A percentile compares a stretch with the other conserved stretches of the same genome.
Evolutionary conservation across 2,888 invertebrate species (phyloP).

Genomic region (Drosophila nr. perissopoda): DNA sequence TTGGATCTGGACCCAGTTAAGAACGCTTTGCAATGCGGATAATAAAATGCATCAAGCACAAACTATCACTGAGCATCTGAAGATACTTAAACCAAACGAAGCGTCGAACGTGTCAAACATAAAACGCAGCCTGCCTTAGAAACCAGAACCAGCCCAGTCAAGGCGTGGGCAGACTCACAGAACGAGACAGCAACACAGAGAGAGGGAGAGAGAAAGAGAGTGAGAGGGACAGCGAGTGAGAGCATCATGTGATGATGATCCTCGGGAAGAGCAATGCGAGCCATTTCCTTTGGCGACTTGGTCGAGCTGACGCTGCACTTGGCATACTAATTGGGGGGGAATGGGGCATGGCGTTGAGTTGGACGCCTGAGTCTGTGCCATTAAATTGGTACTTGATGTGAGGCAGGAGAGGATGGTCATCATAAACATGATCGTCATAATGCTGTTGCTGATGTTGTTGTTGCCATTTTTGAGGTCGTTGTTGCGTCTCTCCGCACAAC

Average conservation of each 20-base stretch:
- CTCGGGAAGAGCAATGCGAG: conserved; percentile 32
- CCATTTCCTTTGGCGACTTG: conserved; percentile 54
- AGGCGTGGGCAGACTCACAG: conserved; percentile 16
- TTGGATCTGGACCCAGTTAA: conserved; percentile 11
- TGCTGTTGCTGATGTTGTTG: conserved; percentile 35
- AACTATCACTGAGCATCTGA: conserved; percentile 30
- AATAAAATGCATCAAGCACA: conserved; percentile 26
- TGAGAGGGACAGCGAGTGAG: conserved; percentile 1
- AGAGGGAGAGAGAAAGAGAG: background rate
- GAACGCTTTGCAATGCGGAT: conserved; percentile 18
- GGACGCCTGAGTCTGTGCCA: conserved; percentile 63
- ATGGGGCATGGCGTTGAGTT: conserved; percentile 8
- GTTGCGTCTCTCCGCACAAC: conserved; percentile 58
- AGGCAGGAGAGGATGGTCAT: conserved; percentile 36
- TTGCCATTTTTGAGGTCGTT: conserved; percentile 75
- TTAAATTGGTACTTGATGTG: conserved; percentile 82
- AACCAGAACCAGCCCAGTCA: conserved; percentile 19
- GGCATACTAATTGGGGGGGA: conserved; percentile 65
- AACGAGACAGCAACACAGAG: background rate
- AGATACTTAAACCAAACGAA: conserved; percentile 45
- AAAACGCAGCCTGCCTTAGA: conserved; percentile 41
- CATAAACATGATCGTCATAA: conserved; percentile 28
- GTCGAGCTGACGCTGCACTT: conserved; percentile 26
- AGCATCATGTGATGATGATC: conserved; percentile 39
- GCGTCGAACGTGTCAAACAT: conserved; percentile 63